Base-by-base conservation (phyloP, 2,113 vertebrate species). In the Egretta garzetta region DNA sequence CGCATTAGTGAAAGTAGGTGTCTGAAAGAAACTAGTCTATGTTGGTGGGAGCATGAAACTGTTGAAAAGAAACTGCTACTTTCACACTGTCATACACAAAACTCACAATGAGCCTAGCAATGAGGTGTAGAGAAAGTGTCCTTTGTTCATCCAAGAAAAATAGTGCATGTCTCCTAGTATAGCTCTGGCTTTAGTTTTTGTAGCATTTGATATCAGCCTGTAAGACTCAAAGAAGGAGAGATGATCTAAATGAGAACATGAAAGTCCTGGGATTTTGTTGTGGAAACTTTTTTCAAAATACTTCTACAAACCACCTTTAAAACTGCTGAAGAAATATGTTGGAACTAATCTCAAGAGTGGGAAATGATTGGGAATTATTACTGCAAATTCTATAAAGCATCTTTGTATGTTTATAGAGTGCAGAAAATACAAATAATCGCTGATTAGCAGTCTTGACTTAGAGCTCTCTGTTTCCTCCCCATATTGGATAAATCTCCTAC, bases 11-110 rank as follows among this genome's bases (percentile, higher is more conserved):
- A 88, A 96, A 97, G 80, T 66, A 85, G 63, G n/a, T 90, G 76
- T 96, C 74, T 94, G 58, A 90, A 88, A 88, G 67, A 87, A 88
- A 83, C n/a, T 67, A 56, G 37, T 86, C 74, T 94, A 82, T 95
- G 91, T 95, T 97, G 95, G 82, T 80, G 85, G 87, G 79, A 97
- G 82, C 71, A 70, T 96, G 95, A 93, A 95, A 95, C 91, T 95
- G 77, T 94, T 96, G 91, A 96, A 95, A 96, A 96, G 92, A 95
- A 97, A 74, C 93, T 96, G 82, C 72, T 82, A 70, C 89, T 97
- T 97, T 97, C 95, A 96, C 77, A 56, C 91, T 89, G 80, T 95
- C 94, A 81, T 88, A 84, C 53, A 70, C 68, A 93, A 88, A 97
- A 86, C 93, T 95, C 91, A 70, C 3, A 4, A 94, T 22, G 41